Evolutionary conservation across 2,797 vertebrate genomes (phyloP).

Genomic region (Trachops cirrhosus): DNA sequence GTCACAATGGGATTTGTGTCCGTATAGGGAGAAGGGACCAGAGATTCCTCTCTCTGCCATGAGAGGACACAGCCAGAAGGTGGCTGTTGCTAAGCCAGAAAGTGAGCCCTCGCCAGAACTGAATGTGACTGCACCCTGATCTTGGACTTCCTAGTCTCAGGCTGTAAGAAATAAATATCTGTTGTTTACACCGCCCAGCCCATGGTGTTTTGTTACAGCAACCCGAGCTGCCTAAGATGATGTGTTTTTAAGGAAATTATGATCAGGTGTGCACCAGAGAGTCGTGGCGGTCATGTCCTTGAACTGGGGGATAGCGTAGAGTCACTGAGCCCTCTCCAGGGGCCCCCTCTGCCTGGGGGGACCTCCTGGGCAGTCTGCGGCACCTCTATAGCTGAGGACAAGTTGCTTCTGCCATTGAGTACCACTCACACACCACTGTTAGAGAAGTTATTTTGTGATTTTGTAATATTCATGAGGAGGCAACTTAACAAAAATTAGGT

Average conservation of each 20-base stretch:
- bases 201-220: too few species aligned
- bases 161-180: too few species aligned
- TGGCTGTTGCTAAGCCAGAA: background rate
- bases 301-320: background rate
- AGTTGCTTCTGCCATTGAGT: background rate
- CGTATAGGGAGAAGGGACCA: background rate
- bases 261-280: background rate
- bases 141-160: too few species aligned
- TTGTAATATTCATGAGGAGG: background rate
- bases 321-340: background rate
- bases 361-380: background rate
- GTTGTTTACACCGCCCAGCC: too few species aligned
- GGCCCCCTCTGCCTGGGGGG: background rate
- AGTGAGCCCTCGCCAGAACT: background rate
- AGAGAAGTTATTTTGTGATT: background rate
- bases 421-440: background rate
- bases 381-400: background rate
- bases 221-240: background rate
- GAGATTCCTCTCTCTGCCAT: background rate
- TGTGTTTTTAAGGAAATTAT: background rate
- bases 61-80: background rate
- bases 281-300: background rate
- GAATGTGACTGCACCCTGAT: background rate
- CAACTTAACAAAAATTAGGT: background rate
- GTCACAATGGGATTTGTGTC: background rate